Base-by-base conservation (phyloP, 2,113 vertebrate species). In the Talpa occidentalis region DNA sequence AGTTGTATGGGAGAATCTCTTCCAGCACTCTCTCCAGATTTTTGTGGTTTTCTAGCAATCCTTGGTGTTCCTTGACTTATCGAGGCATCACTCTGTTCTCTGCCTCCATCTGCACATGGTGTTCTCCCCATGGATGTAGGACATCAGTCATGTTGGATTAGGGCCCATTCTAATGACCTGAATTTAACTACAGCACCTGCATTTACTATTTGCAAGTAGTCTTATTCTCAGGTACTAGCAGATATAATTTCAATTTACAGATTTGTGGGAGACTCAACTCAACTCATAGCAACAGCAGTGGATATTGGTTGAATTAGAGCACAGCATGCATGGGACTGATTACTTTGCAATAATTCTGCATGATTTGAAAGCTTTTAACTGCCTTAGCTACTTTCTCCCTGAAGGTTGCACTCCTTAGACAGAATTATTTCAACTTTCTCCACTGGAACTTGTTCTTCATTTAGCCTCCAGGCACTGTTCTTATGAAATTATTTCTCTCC, bases 1-100 rank as follows among this genome's bases (percentile, higher is more conserved):
- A 47, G 21, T 14, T 19, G 14, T 67, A 66, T n/a, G 22, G 22
- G 22, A 30, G 26, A 32, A 16, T 21, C 14, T 35, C 22, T 17
- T 26, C 14, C 44, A n/a, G 14, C 3, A 2, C 12, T 62, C 5
- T 10, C 24, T 24, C 16, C 7, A 19, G 17, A 0, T 37, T 2
- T 32, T 35, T 12, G 19, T n/a, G 35, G 40, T 30, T 79, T 40
- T 11, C 3, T 70, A 44, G 40, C 16, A 10, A 32, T 9, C 17
- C 60, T 32, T 40, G 10, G 2, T 2, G 1, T 42, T 26, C 54
- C 54, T 54, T 52, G 66, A 8, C 17, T n/a, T 22, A 3, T 3
- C n/a, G 64, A 80, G 60, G 24, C 30, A 7, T 2, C 56, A 4
- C 47, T 67, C 42, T 26, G 4, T 8, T 42, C 30, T 56, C 52